Base-by-base conservation (phyloP, 2,113 vertebrate genomes). In the Sinocyclocheilus maitianheensis region DNA sequence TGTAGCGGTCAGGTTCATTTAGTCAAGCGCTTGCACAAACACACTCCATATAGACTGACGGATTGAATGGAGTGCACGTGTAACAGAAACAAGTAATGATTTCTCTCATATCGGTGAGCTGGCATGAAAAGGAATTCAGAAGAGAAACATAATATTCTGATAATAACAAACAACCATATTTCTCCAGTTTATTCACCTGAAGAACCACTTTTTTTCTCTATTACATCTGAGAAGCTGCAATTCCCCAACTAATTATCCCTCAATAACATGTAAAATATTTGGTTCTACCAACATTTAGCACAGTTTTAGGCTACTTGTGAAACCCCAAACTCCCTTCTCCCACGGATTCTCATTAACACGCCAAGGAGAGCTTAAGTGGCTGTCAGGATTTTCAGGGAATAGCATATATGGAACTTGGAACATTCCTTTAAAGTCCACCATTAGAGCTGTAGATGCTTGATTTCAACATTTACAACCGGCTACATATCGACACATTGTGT, bases 81-180 rank as follows among this genome's bases (percentile, higher is more conserved):
- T 75, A 48, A 14, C 43, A 75, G 24, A 55, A 55, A 77, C 3
- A 55, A 77, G 48, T 12, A 77, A 78, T 14, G 30, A 37, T 14
- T 60, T 78, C 53, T 58, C 16, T 72, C 34, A 10, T 34, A 20
- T 5, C 40, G 76, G 16, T 34, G 51, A 20, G 48, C 26, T 78
- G 53, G 53, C 8, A n/a, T 20, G 9, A 34, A 9, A 5, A 46
- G 43, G 10, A 46, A 46, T 72, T 72, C 69, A 40, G 4, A 9
- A 72, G 69, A 72, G 67, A 24, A 51, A 51, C 74, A 55, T 55
- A 7, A 77, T 77, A 55, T 11, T 77, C 48, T 77, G 24, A 77
- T 2, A 77, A 34, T 55, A 53, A 30, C 48, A 77, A 11, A 43
- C 20, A 10, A 43, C 18, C 26, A 55, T 30, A 55, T 77, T 77